Evolutionary conservation across 1,140 invertebrate genomes (phyloP).

Genomic region (Drosophila eugracilis): DNA sequence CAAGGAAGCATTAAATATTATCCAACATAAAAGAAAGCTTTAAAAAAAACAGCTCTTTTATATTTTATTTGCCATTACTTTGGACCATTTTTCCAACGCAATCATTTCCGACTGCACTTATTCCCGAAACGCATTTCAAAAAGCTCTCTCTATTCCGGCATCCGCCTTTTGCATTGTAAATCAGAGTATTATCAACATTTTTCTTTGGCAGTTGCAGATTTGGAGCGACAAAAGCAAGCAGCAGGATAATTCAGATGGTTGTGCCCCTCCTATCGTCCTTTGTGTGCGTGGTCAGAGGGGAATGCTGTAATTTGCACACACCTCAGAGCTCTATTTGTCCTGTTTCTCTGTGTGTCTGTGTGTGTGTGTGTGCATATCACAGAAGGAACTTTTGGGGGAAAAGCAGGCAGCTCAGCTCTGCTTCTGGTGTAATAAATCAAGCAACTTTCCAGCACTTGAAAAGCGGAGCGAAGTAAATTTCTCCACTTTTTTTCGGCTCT

Average conservation of each 20-base stretch:
- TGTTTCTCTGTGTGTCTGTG: too few relatives aligned
- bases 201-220: conserved; percentile 66
- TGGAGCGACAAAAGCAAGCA: conserved; percentile 41
- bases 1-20: background rate
- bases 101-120: conserved; percentile 25
- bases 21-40: too few relatives aligned
- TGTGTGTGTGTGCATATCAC: conserved; percentile 53
- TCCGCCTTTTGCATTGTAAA: conserved; percentile 58
- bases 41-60: conserved; percentile 3
- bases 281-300: conserved; percentile 63
- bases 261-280: conserved; percentile 19
- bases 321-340: conserved; percentile 67
- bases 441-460: conserved; percentile 80
- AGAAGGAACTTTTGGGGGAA: conserved; percentile 1
- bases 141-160: conserved; percentile 29
- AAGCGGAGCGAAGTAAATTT: conserved; percentile 70
- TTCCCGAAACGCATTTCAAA: conserved; percentile 33
- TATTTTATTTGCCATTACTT: conserved; percentile 10
- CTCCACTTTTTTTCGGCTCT: conserved; percentile 19
- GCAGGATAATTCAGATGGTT: conserved; percentile 58
- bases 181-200: conserved; percentile 74
- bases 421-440: conserved; percentile 74
- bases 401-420: conserved; percentile 10
- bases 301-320: conserved; percentile 77
- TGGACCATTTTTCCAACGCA: conserved; percentile 8